Percentiles rank a stretch among this genome's conserved stretches.
Evolutionary conservation across 2,113 vertebrate genomes (phyloP).

Genomic region (Verasper variegatus): DNA sequence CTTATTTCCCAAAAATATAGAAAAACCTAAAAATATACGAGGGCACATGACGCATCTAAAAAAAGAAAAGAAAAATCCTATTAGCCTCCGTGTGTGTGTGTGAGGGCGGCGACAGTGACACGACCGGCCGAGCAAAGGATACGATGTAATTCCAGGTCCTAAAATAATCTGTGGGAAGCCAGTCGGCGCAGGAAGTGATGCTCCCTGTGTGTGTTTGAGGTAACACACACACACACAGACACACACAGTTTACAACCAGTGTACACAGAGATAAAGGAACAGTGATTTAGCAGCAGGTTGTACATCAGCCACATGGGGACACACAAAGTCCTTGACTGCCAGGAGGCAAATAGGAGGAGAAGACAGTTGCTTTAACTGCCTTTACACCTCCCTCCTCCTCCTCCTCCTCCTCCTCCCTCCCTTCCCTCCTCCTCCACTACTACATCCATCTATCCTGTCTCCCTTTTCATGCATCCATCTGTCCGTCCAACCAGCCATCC

Average conservation of each 20-base stretch:
- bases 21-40: not conserved
- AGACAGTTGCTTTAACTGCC: conserved; percentile 51
- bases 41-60: conserved; percentile 5
- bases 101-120: conserved; percentile 48
- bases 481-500: conserved; percentile 23
- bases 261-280: conserved; percentile 26
- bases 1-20: not conserved
- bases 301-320: conserved; percentile 50
- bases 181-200: conserved; percentile 30
- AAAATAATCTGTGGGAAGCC: conserved; percentile 59
- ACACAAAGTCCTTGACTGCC: conserved; percentile 55
- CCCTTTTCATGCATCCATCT: conserved; percentile 2
- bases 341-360: conserved; percentile 35
- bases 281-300: conserved; percentile 53
- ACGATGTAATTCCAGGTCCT: conserved; percentile 61
- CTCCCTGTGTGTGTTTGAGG: conserved; percentile 2
- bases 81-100: conserved; percentile 45
- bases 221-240: conserved; percentile 13
- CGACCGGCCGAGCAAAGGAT: conserved; percentile 56
- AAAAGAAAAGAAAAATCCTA: conserved; percentile 8
- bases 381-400: conserved; percentile 3
- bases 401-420: not conserved
- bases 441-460: conserved; percentile 41
- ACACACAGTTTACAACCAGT: conserved; percentile 32
- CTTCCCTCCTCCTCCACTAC: conserved; percentile 3